phyloP scores from a whole-genome alignment of 1,140 invertebrate species.

The Drosophila orena region DNA sequence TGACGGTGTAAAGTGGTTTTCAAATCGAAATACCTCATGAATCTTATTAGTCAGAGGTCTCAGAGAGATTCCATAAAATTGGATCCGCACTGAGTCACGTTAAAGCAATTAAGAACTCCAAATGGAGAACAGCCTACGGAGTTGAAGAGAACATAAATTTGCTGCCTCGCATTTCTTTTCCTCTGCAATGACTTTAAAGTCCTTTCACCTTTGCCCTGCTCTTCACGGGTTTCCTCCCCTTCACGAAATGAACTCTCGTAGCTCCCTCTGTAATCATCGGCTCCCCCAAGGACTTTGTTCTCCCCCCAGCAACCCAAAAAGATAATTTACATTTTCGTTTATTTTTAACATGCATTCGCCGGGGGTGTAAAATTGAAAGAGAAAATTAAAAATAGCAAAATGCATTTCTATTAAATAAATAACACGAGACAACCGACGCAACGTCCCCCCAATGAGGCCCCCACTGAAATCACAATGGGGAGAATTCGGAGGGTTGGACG shows the following conservation, averaged over 20 bases:
- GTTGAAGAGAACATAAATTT: neutral
- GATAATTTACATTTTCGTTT: conserved; percentile 58
- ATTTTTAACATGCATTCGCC: conserved; percentile 65
- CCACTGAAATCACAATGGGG: neutral
- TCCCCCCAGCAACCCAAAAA: conserved; percentile 50
- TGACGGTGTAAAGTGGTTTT: conserved; percentile 3
- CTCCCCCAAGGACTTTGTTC: conserved; percentile 37
- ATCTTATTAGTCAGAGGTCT: conserved; percentile 14
- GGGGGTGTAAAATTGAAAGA: conserved; percentile 15
- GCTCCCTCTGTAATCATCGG: conserved; percentile 8
- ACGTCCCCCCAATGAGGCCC: neutral
- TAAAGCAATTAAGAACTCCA: neutral
- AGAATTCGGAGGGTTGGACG: conserved; percentile 4
- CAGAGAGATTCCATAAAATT: neutral
- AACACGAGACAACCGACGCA: conserved; percentile 46
- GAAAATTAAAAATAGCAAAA: conserved; percentile 58
- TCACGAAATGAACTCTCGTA: conserved; percentile 15
- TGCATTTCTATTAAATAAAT: conserved; percentile 60
- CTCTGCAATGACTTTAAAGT: conserved; percentile 10
- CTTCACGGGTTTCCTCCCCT: conserved; percentile 2
- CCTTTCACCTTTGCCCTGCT: conserved; percentile 30
- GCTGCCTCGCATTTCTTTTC: too few species aligned
- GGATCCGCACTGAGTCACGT: conserved; percentile 3
- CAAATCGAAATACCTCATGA: conserved; percentile 4
- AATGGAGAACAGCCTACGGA: conserved; percentile 1